Conservation (phyloP, 2,888 invertebrate species). For the Plutella xylostella region DNA sequence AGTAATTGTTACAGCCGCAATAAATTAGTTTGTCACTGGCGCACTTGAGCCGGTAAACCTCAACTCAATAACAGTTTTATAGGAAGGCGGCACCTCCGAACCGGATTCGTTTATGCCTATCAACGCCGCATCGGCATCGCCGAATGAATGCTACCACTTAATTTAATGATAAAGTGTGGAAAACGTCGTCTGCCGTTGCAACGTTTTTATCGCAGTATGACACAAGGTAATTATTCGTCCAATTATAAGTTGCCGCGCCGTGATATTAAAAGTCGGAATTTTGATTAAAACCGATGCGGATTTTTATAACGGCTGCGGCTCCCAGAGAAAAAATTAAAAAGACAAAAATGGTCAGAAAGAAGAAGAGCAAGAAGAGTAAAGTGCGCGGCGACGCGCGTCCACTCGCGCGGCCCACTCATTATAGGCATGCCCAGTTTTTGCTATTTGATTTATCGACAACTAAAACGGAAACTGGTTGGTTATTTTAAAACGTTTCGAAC, state of each 20-base stretch:
- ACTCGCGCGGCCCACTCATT: constrained; percentile 56
- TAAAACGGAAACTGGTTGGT: constrained; percentile 62
- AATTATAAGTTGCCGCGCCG: constrained; percentile 45
- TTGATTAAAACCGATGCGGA: constrained; percentile 59
- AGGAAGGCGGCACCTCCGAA: constrained; percentile 8
- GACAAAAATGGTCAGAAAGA: constrained; percentile 52
- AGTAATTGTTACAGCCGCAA: too few relatives aligned
- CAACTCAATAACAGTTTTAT: not conserved
- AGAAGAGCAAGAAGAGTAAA: constrained; percentile 32
- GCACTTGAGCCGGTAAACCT: too few relatives aligned
- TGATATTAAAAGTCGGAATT: constrained; percentile 57
- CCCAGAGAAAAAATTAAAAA: constrained; percentile 40
- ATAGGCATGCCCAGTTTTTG: constrained; percentile 65
- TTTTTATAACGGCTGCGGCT: constrained; percentile 47
- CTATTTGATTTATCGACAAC: constrained; percentile 66
- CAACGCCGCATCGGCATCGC: constrained; percentile 6
- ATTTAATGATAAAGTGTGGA: constrained; percentile 32
- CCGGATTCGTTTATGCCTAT: constrained; percentile 1
- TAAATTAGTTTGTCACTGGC: too few relatives aligned
- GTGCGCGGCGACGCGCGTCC: constrained; percentile 48
- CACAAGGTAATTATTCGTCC: constrained; percentile 49
- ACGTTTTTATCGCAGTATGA: constrained; percentile 40
- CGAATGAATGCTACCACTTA: constrained; percentile 19
- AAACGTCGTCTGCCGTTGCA: constrained; percentile 24
- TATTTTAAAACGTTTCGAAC: constrained; percentile 64